These are phyloP conservation scores for Actias luna DNA, from an alignment of 2,888 invertebrate genomes.

Conservation along the genomic window DNA sequence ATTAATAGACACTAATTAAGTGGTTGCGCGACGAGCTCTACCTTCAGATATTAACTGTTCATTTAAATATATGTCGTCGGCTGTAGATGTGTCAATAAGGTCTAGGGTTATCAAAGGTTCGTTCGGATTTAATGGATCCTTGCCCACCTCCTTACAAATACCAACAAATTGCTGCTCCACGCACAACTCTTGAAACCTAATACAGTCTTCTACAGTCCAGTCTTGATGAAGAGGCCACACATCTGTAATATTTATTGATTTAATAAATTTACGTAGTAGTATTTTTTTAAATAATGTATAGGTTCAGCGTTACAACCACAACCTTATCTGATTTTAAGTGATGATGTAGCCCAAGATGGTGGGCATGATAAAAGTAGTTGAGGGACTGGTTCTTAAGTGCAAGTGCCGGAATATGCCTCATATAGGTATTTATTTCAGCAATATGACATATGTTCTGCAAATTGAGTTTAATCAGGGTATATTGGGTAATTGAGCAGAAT, in stretches of 20 bases:
- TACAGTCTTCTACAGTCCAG: conserved; percentile 88
- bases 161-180: conserved; percentile 87
- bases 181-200: conserved; percentile 87
- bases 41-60: conserved; percentile 84
- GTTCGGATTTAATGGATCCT: conserved; percentile 82
- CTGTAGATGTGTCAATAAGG: conserved; percentile 86
- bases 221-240: conserved; percentile 81
- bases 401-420: neutral
- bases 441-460: no score
- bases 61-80: conserved; percentile 85
- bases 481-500: no score
- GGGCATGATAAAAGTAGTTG: no score
- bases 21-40: conserved; percentile 73
- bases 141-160: conserved; percentile 82
- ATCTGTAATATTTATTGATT: conserved; percentile 52
- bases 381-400: neutral
- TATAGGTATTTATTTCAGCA: no score
- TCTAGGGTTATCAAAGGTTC: conserved; percentile 85
- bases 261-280: neutral
- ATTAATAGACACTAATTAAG: conserved; percentile 27
- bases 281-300: no score
- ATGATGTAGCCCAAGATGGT: no score
- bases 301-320: no score
- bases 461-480: no score
- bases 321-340: no score